Percentiles rank a stretch among this genome's conserved stretches.
Evolutionary conservation across 2,113 vertebrate genomes (phyloP).

Genomic region (Galeopterus variegatus): DNA sequence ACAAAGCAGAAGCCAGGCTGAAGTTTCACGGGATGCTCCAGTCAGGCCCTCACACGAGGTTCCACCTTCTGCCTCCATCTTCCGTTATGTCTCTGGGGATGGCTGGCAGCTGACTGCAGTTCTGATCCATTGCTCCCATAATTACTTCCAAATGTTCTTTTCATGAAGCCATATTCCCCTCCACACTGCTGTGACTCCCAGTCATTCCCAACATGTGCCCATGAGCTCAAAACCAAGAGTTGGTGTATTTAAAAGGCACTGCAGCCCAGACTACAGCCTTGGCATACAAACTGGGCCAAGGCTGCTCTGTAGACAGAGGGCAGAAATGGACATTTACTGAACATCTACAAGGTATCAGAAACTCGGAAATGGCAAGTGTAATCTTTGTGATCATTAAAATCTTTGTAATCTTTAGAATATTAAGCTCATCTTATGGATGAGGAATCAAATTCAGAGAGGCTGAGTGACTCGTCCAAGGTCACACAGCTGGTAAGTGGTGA

Average conservation of each 20-base stretch:
- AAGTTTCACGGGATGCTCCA: conserved; percentile 69
- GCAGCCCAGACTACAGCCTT: not conserved
- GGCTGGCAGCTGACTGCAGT: conserved; percentile 84
- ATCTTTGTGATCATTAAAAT: not conserved
- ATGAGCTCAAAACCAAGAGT: conserved; percentile 61
- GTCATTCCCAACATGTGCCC: conserved; percentile 69
- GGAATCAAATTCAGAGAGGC: not conserved
- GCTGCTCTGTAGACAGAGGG: not conserved
- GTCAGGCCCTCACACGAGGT: conserved; percentile 71
- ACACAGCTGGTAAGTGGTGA: not conserved
- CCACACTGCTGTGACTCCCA: conserved; percentile 73
- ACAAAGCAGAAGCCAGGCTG: conserved; percentile 43
- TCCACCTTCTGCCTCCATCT: conserved; percentile 52
- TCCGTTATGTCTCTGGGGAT: conserved; percentile 79
- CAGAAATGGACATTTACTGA: not conserved
- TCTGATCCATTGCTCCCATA: conserved; percentile 82
- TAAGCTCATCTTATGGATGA: not conserved
- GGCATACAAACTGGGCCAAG: fast-evolving
- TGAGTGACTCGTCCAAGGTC: not conserved
- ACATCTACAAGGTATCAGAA: not conserved
- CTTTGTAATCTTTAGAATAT: not conserved
- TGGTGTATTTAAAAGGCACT: not conserved
- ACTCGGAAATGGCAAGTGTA: not conserved
- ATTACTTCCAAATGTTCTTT: conserved; percentile 86
- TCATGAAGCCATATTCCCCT: conserved; percentile 81